These are phyloP conservation scores for Murina feae DNA, from an alignment of 2,113 vertebrate genomes.

Conservation along the genomic window DNA sequence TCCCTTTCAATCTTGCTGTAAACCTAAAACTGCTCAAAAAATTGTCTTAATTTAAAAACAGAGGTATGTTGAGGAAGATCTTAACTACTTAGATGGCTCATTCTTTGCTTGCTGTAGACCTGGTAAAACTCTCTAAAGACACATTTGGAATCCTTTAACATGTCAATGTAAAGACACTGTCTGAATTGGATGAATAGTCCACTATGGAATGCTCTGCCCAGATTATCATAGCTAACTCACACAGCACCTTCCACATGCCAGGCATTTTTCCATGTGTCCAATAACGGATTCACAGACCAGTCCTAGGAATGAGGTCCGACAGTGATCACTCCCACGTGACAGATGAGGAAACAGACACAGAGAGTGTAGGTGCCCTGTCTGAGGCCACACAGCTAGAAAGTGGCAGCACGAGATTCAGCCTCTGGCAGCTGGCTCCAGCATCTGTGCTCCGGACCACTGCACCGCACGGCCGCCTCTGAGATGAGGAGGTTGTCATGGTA, in stretches of 20 bases:
- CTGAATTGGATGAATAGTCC: not conserved
- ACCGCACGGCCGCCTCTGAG: too few relatives aligned
- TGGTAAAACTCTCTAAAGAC: not conserved
- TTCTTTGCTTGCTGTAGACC: not conserved
- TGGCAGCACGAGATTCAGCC: not conserved
- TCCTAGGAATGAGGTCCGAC: not conserved
- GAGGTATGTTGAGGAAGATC: not conserved
- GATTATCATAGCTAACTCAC: not conserved
- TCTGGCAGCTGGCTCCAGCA: not conserved
- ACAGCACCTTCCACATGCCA: not conserved
- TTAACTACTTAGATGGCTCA: not conserved
- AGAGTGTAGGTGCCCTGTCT: not conserved
- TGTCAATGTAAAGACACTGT: not conserved
- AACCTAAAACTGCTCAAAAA: not conserved
- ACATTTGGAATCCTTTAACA: not conserved
- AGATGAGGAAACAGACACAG: not conserved
- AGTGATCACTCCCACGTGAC: not conserved
- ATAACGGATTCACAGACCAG: not conserved
- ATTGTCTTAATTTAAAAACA: not conserved
- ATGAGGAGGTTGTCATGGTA: too few relatives aligned
- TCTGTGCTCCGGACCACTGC: rapidly evolving
- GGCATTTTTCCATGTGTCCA: not conserved
- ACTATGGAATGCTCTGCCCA: not conserved
- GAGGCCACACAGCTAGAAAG: not conserved
- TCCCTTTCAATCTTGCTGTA: not conserved